Evolutionary conservation across 2,888 invertebrate genomes (phyloP), one percentile per base, ranked within the genome.

Genomic region (Pyrocoelia pectoralis): DNA sequence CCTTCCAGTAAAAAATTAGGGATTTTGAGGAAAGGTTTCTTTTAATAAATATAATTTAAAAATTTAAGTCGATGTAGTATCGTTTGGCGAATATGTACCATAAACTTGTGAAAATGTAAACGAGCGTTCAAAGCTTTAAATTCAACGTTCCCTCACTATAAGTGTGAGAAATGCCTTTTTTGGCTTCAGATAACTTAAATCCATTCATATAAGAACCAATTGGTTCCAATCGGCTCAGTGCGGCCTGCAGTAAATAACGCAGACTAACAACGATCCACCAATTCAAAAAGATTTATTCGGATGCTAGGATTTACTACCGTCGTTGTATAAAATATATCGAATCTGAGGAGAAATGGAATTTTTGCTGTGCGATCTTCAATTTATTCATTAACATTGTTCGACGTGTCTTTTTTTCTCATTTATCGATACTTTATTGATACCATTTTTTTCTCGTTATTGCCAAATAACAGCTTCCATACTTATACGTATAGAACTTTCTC

Each of bases 161-260:
- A 53, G 29, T 15, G 62, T 46, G 53, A 62, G 49, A 62, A 56
- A 52, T 29, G 41, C 48, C 56, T 56, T 53, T 46, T 57, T 43
- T 53, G 38, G 56, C 56, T 48, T 62, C 33, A 41, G 38, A 51
- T 51, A 59, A 67, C 68, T 72, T 72, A 73, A 74, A 76, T 77
- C 77, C 73, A 75, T 76, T 73, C 72, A 64, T 67, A 72, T 75
- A 75, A 76, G 74, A 74, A 75, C 74, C 76, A 76, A 77, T 76
- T 76, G 77, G 75, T 73, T 72, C 74, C 72, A 75, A 76, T 76
- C 74, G 74, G 72, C 70, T 73, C 74, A 72, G 72, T 65, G 72
- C 67, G 71, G 72, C 67, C 62, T 63, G 73, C 75, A 73, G 76
- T 77, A 77, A 77, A 77, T 77, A 76, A 77, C 74, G 61, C 71